phyloP scores from a whole-genome alignment of 1,140 invertebrate species.

The Telenomus remus region DNA sequence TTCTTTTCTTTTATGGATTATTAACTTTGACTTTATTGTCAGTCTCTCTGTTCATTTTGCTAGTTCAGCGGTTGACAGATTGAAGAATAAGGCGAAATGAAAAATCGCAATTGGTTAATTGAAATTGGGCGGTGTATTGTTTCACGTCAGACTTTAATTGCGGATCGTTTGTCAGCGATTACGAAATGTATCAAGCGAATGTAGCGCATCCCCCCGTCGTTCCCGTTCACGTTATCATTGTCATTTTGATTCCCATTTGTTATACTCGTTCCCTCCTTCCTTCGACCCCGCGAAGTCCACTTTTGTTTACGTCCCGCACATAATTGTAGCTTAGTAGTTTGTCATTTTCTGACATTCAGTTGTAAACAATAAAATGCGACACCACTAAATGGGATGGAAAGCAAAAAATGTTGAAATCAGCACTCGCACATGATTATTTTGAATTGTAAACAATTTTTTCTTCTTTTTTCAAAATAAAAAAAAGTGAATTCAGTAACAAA shows the following conservation, averaged over 20 bases:
- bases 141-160: constrained; percentile 29
- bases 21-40: constrained; percentile 4
- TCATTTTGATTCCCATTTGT: constrained; percentile 30
- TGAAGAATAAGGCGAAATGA: constrained; percentile 6
- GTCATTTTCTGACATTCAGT: constrained; percentile 33
- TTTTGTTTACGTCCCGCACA: constrained; percentile 35
- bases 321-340: constrained; percentile 42
- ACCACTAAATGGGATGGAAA: constrained; percentile 23
- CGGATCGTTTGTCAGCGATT: constrained; percentile 26
- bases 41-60: constrained; percentile 20
- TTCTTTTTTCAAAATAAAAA: constrained; percentile 24
- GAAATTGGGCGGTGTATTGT: constrained; percentile 16
- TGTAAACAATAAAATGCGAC: constrained; percentile 34
- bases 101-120: constrained; percentile 3
- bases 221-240: constrained; percentile 14
- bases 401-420: constrained; percentile 20
- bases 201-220: constrained; percentile 3
- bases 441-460: constrained; percentile 42
- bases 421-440: constrained; percentile 39
- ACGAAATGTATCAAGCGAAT: constrained; percentile 13
- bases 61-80: constrained; percentile 4
- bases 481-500: constrained; percentile 36
- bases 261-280: constrained; percentile 8
- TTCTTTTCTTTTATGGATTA: constrained; percentile 11
- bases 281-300: not conserved